Evolutionary conservation across 35 echinoderm and acorn worm genomes (phyloP).

Genomic region (Patiria miniata): DNA sequence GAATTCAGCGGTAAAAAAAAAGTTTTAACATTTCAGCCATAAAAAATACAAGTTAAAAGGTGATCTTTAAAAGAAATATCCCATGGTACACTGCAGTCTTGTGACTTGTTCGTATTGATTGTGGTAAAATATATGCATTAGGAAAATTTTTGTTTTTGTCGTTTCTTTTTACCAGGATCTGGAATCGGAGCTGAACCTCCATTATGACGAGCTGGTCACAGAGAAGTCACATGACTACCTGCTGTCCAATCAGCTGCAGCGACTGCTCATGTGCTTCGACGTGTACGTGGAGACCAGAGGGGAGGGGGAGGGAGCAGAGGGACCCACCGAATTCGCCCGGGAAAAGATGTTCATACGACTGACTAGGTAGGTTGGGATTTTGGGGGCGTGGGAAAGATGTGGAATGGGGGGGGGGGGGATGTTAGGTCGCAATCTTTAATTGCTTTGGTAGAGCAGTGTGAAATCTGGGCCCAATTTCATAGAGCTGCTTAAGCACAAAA

Average conservation of each 20-base stretch:
- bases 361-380: conserved; percentile 56
- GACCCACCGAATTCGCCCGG: conserved; percentile 77
- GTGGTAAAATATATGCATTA: too few species aligned
- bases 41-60: too few species aligned
- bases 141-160: too few species aligned
- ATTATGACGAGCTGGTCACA: conserved; percentile 67
- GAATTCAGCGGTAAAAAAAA: too few species aligned
- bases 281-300: conserved; percentile 84
- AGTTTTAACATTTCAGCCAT: too few species aligned
- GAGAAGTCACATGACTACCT: conserved; percentile 68
- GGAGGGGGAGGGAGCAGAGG: conserved; percentile 37
- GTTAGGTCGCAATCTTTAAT: neutral
- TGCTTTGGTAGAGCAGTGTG: neutral
- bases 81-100: too few species aligned
- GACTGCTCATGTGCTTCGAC: conserved; percentile 90
- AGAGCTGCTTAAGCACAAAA: too few species aligned
- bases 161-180: conserved; percentile 89
- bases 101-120: too few species aligned
- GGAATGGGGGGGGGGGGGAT: too few species aligned
- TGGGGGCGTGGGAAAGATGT: neutral
- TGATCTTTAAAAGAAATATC: too few species aligned
- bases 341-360: conserved; percentile 96
- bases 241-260: conserved; percentile 89
- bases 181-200: conserved; percentile 87
- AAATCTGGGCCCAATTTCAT: neutral